phyloP scores from a whole-genome alignment of 2,888 invertebrate genomes.

The Caenorhabditis wallacei region DNA sequence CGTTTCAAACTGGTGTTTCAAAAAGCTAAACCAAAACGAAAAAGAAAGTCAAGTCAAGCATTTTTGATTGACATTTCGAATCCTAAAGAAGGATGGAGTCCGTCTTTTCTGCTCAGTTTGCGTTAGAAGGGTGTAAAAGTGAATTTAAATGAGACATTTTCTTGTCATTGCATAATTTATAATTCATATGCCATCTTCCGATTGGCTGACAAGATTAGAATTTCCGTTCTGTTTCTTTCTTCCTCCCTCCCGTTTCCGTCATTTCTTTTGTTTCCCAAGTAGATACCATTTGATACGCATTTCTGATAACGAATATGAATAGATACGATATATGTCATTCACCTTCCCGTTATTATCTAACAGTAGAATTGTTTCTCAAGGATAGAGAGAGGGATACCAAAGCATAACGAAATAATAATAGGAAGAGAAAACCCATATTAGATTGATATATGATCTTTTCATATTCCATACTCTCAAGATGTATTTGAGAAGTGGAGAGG shows the following conservation, averaged over 20 bases:
- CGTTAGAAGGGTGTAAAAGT: conserved; percentile 30
- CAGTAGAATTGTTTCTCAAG: conserved; percentile 46
- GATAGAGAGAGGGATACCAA: conserved; percentile 23
- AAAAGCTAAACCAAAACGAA: conserved; percentile 27
- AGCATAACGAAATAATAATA: conserved; percentile 45
- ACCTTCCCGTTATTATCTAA: conserved; percentile 67
- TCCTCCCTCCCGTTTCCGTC: conserved; percentile 13
- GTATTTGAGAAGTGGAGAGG: conserved; percentile 39
- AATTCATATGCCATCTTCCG: conserved; percentile 51
- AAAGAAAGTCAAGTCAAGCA: conserved; percentile 59
- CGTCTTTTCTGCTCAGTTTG: conserved; percentile 29
- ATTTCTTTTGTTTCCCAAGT: conserved; percentile 27
- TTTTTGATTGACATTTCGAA: conserved; percentile 67
- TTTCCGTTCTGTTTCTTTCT: conserved; percentile 46
- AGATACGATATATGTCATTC: conserved; percentile 60
- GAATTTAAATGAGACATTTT: conserved; percentile 63
- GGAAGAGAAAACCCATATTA: not conserved
- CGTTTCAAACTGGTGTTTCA: conserved; percentile 28
- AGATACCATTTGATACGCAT: conserved; percentile 55
- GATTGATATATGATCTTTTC: conserved; percentile 56
- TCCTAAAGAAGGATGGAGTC: conserved; percentile 40
- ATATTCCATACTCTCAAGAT: conserved; percentile 5
- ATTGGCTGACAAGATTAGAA: conserved; percentile 61
- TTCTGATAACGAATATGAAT: conserved; percentile 46
- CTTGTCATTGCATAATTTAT: conserved; percentile 66